Percentiles rank a stretch among this genome's conserved stretches.
phyloP scores from a whole-genome alignment of 2,797 vertebrate species.

The Enteromius fasciolatus region DNA sequence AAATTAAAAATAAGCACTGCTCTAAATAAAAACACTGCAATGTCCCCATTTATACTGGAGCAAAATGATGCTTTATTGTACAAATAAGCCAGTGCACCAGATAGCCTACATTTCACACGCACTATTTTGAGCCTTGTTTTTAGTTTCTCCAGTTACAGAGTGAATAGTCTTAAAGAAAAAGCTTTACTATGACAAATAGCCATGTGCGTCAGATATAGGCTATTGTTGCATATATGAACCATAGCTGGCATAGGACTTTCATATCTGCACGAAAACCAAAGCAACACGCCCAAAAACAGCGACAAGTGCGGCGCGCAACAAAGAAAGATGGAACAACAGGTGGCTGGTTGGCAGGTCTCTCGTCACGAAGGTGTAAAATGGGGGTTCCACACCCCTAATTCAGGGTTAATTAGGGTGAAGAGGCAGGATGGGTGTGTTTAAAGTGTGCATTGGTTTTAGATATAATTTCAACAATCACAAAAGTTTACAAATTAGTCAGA shows the following conservation, averaged over 20 bases:
- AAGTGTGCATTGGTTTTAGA: neutral
- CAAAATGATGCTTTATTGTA: conserved; percentile 7
- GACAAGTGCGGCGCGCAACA: conserved; percentile 59
- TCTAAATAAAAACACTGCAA: conserved; percentile 28
- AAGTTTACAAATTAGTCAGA: neutral
- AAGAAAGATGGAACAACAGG: conserved; percentile 76
- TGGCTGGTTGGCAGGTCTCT: conserved; percentile 60
- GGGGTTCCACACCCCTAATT: neutral
- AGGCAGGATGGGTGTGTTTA: neutral
- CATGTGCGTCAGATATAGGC: neutral
- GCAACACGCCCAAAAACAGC: conserved; percentile 49
- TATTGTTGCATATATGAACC: neutral
- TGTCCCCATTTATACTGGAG: neutral
- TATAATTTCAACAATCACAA: neutral
- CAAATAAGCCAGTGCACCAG: conserved; percentile 22
- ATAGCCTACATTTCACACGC: neutral
- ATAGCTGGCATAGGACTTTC: neutral
- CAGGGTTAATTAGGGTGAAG: neutral
- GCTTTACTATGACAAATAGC: neutral
- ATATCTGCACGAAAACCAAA: conserved; percentile 13
- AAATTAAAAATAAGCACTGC: conserved; percentile 19
- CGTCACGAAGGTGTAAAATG: neutral
- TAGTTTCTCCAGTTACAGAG: conserved; percentile 32
- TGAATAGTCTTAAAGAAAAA: neutral
- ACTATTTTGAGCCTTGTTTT: neutral